Evolutionary conservation across 1,140 invertebrate genomes (phyloP).

Genomic region (Zeugodacus cucurbitae): DNA sequence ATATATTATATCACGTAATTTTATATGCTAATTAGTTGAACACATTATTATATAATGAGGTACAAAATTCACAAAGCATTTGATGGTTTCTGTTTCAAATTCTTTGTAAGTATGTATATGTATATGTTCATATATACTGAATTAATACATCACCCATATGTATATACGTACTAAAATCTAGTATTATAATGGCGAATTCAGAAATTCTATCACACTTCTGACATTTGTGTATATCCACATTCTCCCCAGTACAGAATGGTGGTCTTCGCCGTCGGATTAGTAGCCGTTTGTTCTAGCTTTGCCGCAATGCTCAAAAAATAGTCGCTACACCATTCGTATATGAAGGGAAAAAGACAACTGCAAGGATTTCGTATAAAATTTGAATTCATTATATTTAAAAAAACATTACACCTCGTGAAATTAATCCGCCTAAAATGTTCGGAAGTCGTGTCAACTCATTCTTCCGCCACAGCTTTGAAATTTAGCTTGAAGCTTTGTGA

Average conservation of each 20-base stretch:
- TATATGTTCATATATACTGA: background rate
- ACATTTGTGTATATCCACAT: background rate
- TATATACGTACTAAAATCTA: too few species aligned
- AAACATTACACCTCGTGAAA: constrained; percentile 25
- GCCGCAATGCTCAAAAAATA: background rate
- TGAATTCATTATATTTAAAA: constrained; percentile 18
- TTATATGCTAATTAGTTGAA: background rate
- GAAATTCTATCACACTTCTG: background rate
- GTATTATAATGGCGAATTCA: too few species aligned
- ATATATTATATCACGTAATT: background rate
- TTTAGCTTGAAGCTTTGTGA: background rate
- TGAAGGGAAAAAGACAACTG: background rate
- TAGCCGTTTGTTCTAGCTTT: background rate
- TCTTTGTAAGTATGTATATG: background rate
- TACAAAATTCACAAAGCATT: background rate
- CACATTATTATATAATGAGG: background rate
- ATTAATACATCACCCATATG: background rate
- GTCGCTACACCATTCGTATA: background rate
- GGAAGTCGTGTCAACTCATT: background rate
- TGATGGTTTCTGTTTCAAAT: background rate
- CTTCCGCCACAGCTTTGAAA: background rate
- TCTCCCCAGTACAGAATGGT: too few species aligned
- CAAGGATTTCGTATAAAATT: background rate
- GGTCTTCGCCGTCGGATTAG: background rate
- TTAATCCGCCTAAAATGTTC: background rate